These are phyloP conservation scores for Tangachromis dhanisi DNA, from an alignment of 2,113 vertebrate species.

Conservation along the genomic window DNA sequence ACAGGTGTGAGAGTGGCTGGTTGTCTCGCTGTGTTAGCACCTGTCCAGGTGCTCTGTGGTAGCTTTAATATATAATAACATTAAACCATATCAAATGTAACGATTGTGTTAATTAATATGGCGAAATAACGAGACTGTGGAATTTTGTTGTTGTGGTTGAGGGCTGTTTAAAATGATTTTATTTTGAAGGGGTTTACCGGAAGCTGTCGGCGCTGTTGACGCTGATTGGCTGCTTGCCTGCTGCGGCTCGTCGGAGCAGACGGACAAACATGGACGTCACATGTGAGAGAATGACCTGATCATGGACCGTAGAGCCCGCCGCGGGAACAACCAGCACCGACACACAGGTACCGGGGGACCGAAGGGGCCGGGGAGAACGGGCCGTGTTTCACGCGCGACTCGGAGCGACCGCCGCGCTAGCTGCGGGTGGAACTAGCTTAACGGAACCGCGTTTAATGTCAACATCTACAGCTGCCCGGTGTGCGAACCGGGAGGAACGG, in stretches of 20 bases:
- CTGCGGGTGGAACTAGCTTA: neutral
- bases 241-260: neutral
- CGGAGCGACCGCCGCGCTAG: neutral
- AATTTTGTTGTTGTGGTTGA: neutral
- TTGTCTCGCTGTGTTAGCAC: neutral
- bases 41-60: neutral
- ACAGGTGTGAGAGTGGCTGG: neutral
- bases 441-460: neutral
- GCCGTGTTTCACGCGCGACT: neutral
- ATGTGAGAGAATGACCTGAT: slow-evolving; percentile 43
- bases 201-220: neutral
- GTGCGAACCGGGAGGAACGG: neutral
- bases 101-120: neutral
- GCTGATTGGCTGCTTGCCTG: neutral
- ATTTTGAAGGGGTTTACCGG: neutral
- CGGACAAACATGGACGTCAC: slow-evolving; percentile 58
- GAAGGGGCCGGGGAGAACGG: fast-evolving
- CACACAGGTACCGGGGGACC: slow-evolving; percentile 39
- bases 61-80: neutral
- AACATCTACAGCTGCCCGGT: neutral
- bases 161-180: neutral
- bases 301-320: slow-evolving; percentile 36
- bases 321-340: slow-evolving; percentile 41
- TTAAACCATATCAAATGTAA: neutral
- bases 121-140: neutral